Evolutionary conservation across 2,888 invertebrate genomes (phyloP).

Genomic region (Sepioteuthis lessoniana): DNA sequence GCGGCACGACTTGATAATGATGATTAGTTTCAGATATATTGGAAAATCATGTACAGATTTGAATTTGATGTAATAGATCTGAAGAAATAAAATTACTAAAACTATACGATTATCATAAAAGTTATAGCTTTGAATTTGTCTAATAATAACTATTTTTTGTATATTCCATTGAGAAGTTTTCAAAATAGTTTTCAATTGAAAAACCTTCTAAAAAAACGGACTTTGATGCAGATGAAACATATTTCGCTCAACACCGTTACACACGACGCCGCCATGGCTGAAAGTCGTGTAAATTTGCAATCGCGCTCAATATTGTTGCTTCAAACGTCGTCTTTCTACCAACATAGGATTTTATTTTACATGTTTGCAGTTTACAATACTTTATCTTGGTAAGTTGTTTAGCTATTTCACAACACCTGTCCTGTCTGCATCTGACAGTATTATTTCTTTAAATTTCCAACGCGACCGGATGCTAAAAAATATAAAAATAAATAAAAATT

Average conservation of each 20-base stretch:
- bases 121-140: too few species aligned
- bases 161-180: too few species aligned
- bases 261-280: background rate
- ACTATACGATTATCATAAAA: too few species aligned
- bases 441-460: background rate
- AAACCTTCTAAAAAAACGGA: background rate
- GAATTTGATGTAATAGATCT: too few species aligned
- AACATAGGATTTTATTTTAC: background rate
- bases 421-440: background rate
- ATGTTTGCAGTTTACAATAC: background rate
- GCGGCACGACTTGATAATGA: too few species aligned
- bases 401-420: background rate
- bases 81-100: too few species aligned
- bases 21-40: too few species aligned
- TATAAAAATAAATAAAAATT: background rate
- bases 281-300: background rate
- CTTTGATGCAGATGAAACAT: background rate
- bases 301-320: slow-evolving; percentile 14
- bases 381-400: background rate
- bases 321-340: background rate
- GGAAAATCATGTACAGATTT: too few species aligned
- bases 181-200: background rate
- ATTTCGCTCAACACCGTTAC: background rate
- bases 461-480: background rate
- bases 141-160: too few species aligned